phyloP scores from a whole-genome alignment of 2,113 vertebrate genomes.

The Symphodus melops region DNA sequence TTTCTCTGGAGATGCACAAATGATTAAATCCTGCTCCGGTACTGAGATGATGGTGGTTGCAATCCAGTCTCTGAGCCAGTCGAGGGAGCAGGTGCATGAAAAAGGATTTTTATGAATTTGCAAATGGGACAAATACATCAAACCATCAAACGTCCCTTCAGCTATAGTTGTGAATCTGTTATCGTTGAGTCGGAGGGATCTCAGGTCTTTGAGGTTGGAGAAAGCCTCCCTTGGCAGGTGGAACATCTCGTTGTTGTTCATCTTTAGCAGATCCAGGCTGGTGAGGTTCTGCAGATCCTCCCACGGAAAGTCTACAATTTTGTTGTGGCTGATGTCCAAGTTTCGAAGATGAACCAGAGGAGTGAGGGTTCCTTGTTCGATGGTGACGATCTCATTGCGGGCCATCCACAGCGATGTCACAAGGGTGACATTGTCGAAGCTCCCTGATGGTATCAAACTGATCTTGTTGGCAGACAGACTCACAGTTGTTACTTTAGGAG shows the following conservation, averaged over 20 bases:
- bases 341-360: slow-evolving; percentile 89
- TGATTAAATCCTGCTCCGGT: slow-evolving; percentile 84
- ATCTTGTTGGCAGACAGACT: slow-evolving; percentile 94
- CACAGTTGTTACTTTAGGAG: slow-evolving; percentile 89
- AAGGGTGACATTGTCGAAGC: slow-evolving; percentile 87
- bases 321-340: slow-evolving; percentile 95
- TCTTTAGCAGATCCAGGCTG: slow-evolving; percentile 90
- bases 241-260: slow-evolving; percentile 94
- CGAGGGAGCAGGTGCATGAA: slow-evolving; percentile 87
- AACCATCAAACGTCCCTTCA: slow-evolving; percentile 90
- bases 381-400: slow-evolving; percentile 87
- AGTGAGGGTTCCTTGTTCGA: slow-evolving; percentile 86
- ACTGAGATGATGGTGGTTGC: slow-evolving; percentile 85
- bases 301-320: slow-evolving; percentile 92
- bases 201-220: slow-evolving; percentile 87
- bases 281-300: slow-evolving; percentile 91
- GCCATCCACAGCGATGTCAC: slow-evolving; percentile 94
- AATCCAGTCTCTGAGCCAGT: slow-evolving; percentile 95
- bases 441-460: slow-evolving; percentile 77
- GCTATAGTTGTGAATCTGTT: slow-evolving; percentile 87
- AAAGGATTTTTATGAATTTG: slow-evolving; percentile 94
- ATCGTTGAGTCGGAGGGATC: slow-evolving; percentile 93
- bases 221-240: slow-evolving; percentile 89
- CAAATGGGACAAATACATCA: slow-evolving; percentile 90
- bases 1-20: slow-evolving; percentile 85